Base-by-base conservation (phyloP, 2,888 invertebrate genomes). In the Julus scandinavius region DNA sequence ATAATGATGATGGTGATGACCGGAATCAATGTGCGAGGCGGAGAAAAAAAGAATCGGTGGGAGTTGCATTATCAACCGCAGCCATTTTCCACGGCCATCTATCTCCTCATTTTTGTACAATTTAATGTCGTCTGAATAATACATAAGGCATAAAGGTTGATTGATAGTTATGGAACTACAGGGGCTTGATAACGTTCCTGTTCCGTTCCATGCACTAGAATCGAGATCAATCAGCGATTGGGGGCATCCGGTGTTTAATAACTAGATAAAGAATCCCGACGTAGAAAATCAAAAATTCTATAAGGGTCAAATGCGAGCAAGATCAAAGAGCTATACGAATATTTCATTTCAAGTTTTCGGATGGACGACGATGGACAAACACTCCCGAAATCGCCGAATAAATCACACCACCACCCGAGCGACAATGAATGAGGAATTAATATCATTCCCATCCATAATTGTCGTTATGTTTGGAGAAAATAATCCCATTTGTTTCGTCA, bases 1-100 rank as follows among this genome's bases (percentile, higher is more conserved):
- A 72, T 72, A 72, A 72, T 72, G 63, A 72, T 72, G 63, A 72
- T 72, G 63, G 63, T 72, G 63, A 72, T 72, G 63, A 72, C 63
- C 63, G 11, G 63, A 72, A 72, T 72, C 17, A 72, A 45, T 45
- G 45, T 45, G 45, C 20, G 63, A 20, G 63, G 63, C 63, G 20
- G 63, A 20, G 63, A 20, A 54, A 29, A 17, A 17, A 54, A 17
- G 54, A 54, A 13, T 54, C 17, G 15, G 15, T 5, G n/a, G 58
- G 58, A 58, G 58, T 58, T 58, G 58, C 58, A 45, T 45, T 45
- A 45, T 45, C 45, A 45, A 45, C 45, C 45, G 15, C 54, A n/a
- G 58, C 58, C 58, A 58, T 58, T 58, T 58, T n/a, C 63, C 20
- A 45, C 45, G 45, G 63, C 63, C 63, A 72, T 72, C 63, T 72